Percentiles rank a stretch among this genome's conserved stretches.
Evolutionary conservation across 2,113 vertebrate genomes (phyloP).

Genomic region (Eubucco bourcierii): DNA sequence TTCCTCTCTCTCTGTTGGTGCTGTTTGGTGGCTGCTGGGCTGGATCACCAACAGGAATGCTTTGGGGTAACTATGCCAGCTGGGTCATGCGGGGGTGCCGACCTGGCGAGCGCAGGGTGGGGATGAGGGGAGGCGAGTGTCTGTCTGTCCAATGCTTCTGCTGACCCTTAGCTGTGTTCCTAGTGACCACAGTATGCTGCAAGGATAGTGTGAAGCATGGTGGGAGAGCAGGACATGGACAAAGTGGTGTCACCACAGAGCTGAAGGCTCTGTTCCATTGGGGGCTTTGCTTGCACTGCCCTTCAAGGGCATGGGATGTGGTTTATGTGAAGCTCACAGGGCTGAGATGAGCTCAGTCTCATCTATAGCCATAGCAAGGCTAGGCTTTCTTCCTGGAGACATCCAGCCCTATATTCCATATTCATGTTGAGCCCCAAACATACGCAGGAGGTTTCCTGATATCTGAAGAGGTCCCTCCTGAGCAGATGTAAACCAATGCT

Average conservation of each 20-base stretch:
- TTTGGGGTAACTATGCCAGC: slow-evolving; percentile 80
- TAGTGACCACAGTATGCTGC: not conserved
- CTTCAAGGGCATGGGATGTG: not conserved
- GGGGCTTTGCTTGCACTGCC: not conserved
- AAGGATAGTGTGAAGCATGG: not conserved
- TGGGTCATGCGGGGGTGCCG: accelerated
- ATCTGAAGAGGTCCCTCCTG: not conserved
- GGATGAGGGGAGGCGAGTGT: not conserved
- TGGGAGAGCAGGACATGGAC: not conserved
- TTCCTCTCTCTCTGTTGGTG: not conserved
- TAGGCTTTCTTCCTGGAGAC: not conserved
- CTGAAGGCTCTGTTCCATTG: not conserved
- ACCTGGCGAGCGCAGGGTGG: not conserved
- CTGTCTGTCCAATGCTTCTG: not conserved
- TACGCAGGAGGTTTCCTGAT: not conserved
- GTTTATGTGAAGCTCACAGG: not conserved
- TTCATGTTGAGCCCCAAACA: not conserved
- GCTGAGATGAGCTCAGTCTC: not conserved
- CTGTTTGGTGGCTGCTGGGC: slow-evolving; percentile 48
- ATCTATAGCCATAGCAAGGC: not conserved
- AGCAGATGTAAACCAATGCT: not conserved
- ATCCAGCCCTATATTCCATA: not conserved
- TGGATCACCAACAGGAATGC: slow-evolving; percentile 78
- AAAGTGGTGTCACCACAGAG: not conserved
- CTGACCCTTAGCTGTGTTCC: not conserved